Percentiles rank a stretch among this genome's conserved stretches.
These are phyloP conservation scores for Colletes latitarsis DNA, from an alignment of 1,140 invertebrate genomes.

Conservation along the genomic window DNA sequence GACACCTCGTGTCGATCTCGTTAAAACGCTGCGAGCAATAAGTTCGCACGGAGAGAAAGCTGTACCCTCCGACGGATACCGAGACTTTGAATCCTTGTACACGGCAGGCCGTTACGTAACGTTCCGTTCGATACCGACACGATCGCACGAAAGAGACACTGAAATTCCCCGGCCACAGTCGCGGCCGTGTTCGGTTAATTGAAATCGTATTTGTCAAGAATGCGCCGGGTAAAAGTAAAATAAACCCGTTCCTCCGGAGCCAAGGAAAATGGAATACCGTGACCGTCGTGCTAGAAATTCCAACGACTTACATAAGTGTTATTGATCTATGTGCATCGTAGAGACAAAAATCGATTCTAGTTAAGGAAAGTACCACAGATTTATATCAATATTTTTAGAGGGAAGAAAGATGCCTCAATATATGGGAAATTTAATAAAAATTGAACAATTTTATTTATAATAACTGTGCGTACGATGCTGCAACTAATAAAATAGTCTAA, in stretches of 20 bases:
- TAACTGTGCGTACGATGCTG: too few species aligned
- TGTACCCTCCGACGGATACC: slow-evolving; percentile 47
- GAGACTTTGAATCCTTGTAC: slow-evolving; percentile 57
- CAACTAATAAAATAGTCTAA: too few species aligned
- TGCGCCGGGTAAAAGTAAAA: background rate
- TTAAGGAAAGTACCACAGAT: too few species aligned
- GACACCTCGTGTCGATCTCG: slow-evolving; percentile 48
- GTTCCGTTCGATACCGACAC: slow-evolving; percentile 52
- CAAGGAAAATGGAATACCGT: background rate
- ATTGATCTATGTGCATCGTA: too few species aligned
- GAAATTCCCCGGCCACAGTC: slow-evolving; percentile 8
- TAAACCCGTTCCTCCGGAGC: background rate
- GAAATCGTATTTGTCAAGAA: slow-evolving; percentile 27
- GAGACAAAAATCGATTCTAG: too few species aligned
- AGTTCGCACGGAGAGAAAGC: slow-evolving; percentile 69
- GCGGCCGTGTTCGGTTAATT: slow-evolving; percentile 22
- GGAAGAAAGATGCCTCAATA: too few species aligned
- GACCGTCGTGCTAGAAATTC: too few species aligned
- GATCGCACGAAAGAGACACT: slow-evolving; percentile 34
- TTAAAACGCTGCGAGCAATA: slow-evolving; percentile 60
- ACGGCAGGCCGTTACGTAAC: slow-evolving; percentile 65
- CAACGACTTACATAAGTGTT: too few species aligned
- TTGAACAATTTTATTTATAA: too few species aligned
- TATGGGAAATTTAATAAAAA: too few species aligned
- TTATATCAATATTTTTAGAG: too few species aligned